phyloP scores from a whole-genome alignment of 2,797 vertebrate genomes.

The Liasis olivaceus region DNA sequence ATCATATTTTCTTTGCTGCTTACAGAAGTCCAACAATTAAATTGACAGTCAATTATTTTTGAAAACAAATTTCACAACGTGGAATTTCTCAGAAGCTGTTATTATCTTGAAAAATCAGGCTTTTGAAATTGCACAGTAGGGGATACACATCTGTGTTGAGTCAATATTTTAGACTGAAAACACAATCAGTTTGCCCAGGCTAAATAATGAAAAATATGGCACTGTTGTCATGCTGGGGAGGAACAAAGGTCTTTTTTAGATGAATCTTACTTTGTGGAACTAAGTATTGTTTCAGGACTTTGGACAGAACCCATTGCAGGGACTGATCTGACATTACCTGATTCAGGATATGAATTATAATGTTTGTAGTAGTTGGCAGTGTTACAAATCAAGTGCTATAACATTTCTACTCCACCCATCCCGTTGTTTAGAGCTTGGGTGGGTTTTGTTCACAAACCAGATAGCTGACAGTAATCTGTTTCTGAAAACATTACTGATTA shows the following conservation, averaged over 20 bases:
- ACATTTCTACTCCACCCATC: neutral
- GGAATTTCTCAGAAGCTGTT: neutral
- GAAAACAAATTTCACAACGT: neutral
- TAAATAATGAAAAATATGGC: neutral
- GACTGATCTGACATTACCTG: neutral
- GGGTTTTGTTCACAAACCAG: neutral
- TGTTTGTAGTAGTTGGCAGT: neutral
- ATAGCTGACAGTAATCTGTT: neutral
- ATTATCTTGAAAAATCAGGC: neutral
- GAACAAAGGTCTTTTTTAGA: neutral
- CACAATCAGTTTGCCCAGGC: slow-evolving; percentile 5
- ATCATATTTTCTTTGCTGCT: neutral
- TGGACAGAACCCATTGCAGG: neutral
- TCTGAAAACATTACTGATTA: neutral
- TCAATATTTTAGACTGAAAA: slow-evolving; percentile 20
- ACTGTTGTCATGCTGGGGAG: slow-evolving; percentile 6
- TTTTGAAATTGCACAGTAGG: neutral
- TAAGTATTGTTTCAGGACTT: neutral
- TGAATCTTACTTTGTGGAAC: neutral
- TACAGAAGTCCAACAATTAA: slow-evolving; percentile 3
- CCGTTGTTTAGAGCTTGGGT: neutral
- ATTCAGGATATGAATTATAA: neutral
- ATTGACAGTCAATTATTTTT: neutral
- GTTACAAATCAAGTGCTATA: neutral
- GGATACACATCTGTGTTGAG: neutral